Conservation (phyloP, 2,888 invertebrate genomes). For the Geotrupes spiniger region DNA sequence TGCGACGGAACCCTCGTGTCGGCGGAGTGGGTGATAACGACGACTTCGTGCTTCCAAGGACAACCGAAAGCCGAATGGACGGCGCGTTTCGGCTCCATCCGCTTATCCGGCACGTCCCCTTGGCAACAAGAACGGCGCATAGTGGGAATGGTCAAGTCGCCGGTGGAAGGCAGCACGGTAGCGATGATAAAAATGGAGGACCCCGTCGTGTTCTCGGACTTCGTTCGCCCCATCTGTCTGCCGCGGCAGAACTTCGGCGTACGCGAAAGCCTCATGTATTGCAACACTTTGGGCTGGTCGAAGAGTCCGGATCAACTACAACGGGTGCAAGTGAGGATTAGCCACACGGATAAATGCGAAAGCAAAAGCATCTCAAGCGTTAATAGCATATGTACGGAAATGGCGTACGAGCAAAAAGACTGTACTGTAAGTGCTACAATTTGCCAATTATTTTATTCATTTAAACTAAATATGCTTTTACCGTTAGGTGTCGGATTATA, state of each 20-base stretch:
- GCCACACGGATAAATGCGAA: conserved; percentile 78
- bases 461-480: too few relatives aligned
- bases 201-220: conserved; percentile 73
- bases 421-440: conserved; percentile 71
- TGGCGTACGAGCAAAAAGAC: conserved; percentile 74
- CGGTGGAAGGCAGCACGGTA: conserved; percentile 83
- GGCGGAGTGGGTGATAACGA: conserved; percentile 80
- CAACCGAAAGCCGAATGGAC: conserved; percentile 88
- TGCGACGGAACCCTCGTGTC: conserved; percentile 86
- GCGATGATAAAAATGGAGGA: conserved; percentile 78
- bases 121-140: conserved; percentile 85
- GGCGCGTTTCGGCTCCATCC: conserved; percentile 72
- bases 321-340: conserved; percentile 72
- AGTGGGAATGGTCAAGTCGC: conserved; percentile 84
- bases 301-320: conserved; percentile 79
- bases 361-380: conserved; percentile 81
- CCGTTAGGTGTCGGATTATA: too few relatives aligned
- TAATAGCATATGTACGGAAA: conserved; percentile 81
- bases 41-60: conserved; percentile 81
- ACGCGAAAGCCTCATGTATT: conserved; percentile 52
- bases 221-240: conserved; percentile 78
- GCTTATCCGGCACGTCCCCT: conserved; percentile 76
- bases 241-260: conserved; percentile 58
- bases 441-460: too few relatives aligned
- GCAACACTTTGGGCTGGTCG: conserved; percentile 85